Evolutionary conservation across 2,797 vertebrate species (phyloP).

Genomic region (Sebastes reedi): DNA sequence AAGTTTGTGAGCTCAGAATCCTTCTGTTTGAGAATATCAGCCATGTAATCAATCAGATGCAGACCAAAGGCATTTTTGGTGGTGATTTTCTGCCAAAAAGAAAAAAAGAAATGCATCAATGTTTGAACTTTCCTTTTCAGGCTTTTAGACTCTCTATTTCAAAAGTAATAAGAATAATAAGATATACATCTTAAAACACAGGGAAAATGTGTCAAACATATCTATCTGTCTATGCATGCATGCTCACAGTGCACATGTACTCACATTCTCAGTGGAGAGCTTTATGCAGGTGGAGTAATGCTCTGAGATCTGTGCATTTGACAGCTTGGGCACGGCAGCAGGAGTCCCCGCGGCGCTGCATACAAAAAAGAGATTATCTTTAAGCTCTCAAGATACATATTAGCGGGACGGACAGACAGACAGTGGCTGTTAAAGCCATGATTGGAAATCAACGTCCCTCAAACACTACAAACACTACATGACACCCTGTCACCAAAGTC

Average conservation of each 20-base stretch:
- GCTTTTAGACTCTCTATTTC: neutral
- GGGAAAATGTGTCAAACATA: no score
- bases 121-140: neutral
- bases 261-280: conserved; percentile 94
- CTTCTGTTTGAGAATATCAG: conserved; percentile 93
- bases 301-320: conserved; percentile 91
- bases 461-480: neutral
- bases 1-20: conserved; percentile 92
- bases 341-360: conserved; percentile 81
- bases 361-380: conserved; percentile 17
- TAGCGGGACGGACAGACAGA: neutral
- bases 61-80: conserved; percentile 96
- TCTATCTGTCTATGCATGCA: neutral
- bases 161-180: neutral
- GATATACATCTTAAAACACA: no score
- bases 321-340: conserved; percentile 85
- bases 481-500: neutral
- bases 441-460: neutral
- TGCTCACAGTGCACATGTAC: conserved; percentile 47
- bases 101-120: neutral
- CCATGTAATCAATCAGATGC: conserved; percentile 96
- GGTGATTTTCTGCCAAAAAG: conserved; percentile 93
- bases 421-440: neutral
- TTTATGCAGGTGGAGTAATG: conserved; percentile 98
- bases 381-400: neutral